Evolutionary conservation across 2,113 vertebrate genomes (phyloP).

Genomic region (Myiozetetes cayanensis): DNA sequence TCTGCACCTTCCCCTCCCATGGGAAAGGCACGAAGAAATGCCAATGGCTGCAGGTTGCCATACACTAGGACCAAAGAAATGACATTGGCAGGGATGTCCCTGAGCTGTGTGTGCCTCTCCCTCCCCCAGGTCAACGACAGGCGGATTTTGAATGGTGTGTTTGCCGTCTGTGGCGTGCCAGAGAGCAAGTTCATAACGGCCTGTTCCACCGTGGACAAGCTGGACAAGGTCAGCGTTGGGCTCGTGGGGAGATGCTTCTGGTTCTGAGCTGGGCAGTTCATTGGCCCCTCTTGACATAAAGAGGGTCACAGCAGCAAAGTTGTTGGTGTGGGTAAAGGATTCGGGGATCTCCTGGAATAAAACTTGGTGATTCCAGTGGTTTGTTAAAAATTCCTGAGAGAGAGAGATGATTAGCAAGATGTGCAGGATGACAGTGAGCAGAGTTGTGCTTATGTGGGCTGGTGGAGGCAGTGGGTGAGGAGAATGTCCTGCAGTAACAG

Average conservation of each 20-base stretch:
- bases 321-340: neutral
- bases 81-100: fast-evolving
- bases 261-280: fast-evolving
- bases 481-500: neutral
- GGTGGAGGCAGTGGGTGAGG: neutral
- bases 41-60: neutral
- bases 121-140: conserved; percentile 86
- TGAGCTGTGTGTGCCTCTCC: fast-evolving
- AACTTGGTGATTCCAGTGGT: neutral
- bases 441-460: neutral
- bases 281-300: neutral
- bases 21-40: fast-evolving
- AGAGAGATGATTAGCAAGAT: neutral
- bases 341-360: neutral
- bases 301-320: neutral
- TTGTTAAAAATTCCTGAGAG: neutral
- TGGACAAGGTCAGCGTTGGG: conserved; percentile 85
- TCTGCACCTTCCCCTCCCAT: fast-evolving
- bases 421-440: no score
- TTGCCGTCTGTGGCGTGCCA: conserved; percentile 87
- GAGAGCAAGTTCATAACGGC: conserved; percentile 85
- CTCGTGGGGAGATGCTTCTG: fast-evolving
- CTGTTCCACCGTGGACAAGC: conserved; percentile 90
- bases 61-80: neutral
- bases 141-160: conserved; percentile 90